Conservation (phyloP, 2,113 vertebrate genomes). For the Willisornis vidua region DNA sequence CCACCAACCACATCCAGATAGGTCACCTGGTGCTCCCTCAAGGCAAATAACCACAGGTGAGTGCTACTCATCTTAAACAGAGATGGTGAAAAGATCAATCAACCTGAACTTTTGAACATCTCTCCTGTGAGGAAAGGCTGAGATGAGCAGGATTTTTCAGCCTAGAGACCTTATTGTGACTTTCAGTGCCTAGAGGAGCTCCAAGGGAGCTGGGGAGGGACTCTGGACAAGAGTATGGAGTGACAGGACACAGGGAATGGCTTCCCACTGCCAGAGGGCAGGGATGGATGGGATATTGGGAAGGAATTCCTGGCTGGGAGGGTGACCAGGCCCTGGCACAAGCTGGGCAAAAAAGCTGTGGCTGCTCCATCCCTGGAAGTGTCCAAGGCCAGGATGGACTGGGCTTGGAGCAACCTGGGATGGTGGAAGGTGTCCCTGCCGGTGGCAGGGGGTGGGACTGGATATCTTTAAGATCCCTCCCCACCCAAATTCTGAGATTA, state of each 20-base stretch:
- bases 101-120: background rate
- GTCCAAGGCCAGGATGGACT: background rate
- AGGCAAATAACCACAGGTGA: background rate
- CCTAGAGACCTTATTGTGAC: background rate
- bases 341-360: background rate
- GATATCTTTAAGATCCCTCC: background rate
- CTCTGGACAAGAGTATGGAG: rapidly evolving
- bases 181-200: background rate
- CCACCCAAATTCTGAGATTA: background rate
- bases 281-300: rapidly evolving
- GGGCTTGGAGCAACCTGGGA: background rate
- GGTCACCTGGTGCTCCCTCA: background rate
- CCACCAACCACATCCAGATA: background rate
- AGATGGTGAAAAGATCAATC: background rate
- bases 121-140: background rate
- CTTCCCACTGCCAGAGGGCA: background rate
- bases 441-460: background rate
- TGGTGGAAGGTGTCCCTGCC: background rate
- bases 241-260: background rate
- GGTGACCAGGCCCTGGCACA: rapidly evolving
- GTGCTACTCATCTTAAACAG: background rate
- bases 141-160: background rate
- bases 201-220: background rate
- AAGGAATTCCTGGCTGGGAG: background rate
- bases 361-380: background rate